Base-by-base conservation (phyloP, 2,797 vertebrate species). In the Sebastes kiyomatsui region DNA sequence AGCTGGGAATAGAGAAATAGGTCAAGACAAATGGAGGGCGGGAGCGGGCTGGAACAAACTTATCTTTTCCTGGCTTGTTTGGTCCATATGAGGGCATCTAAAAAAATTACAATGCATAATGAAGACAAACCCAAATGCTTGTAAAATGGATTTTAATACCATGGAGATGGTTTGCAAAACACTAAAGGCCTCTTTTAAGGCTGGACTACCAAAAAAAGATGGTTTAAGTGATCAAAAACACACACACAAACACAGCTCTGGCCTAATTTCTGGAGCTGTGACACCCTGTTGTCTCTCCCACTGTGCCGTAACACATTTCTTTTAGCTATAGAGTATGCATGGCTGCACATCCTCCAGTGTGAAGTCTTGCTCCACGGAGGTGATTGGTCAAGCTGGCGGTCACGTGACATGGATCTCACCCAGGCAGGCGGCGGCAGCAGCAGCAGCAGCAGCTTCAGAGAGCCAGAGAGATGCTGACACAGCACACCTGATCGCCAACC, bases 401-500 rank as follows among this genome's bases (percentile, higher is more conserved):
- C 92, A 93, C 82, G 80, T 94, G 91, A 92, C 74, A 72, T 67
- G 67, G 58, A 77, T 90, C 83, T 86, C 82, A 86, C 81, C 84
- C 87, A 70, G 71, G 75, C 83, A 76, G 82, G 72, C 72, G 18
- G 52, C 73, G 42, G 75, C 60, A 77, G 73, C 79, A 69, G 72
- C 73, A 42, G 82, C 66, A 83, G 85, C 86, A 83, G 79, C 86
- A 72, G 82, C 87, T 55, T 81, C 65, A 28, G 77, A 89, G 81
- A 88, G 80, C 38, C 71, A 67, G 54, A 67, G 88, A 54, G 83
- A 85, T 95, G 95, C 94, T 95, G 95, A 95, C 91, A 93, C 86
- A 92, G 94, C 94, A 92, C 89, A 94, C 93, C 91, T 94, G 92
- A 93, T 83, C 70, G 11, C 46, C 84, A 82, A 79, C 70, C 90